Percentiles rank a stretch among this genome's conserved stretches.
Conservation (phyloP, 1,140 invertebrate species). For the Campoletis sonorensis region DNA sequence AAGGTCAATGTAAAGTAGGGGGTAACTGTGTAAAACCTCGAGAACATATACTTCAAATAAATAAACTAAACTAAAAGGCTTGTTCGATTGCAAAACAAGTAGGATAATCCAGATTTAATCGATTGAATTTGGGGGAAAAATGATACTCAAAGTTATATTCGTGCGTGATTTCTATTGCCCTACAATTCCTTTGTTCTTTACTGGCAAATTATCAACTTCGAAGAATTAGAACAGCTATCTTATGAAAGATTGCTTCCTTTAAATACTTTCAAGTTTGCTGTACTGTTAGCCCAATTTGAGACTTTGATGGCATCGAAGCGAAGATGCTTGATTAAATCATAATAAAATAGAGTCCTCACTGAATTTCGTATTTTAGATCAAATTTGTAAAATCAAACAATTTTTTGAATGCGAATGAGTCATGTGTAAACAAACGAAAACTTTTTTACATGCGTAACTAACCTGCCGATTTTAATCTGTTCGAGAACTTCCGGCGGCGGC, state of each 20-base stretch:
- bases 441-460: constrained; percentile 45
- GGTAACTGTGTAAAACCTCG: too few species aligned
- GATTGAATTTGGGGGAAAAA: too few species aligned
- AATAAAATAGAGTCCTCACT: too few species aligned
- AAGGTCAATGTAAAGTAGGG: too few species aligned
- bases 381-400: not conserved
- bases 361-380: too few species aligned
- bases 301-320: not conserved
- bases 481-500: constrained; percentile 59
- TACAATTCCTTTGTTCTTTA: not conserved
- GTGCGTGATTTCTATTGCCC: too few species aligned
- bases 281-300: not conserved
- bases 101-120: too few species aligned
- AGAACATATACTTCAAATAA: too few species aligned
- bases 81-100: too few species aligned
- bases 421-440: constrained; percentile 14
- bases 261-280: not conserved
- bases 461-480: constrained; percentile 65
- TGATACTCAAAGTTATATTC: not conserved
- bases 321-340: too few species aligned
- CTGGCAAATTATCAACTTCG: not conserved
- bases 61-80: too few species aligned
- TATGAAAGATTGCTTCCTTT: not conserved
- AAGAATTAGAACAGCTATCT: not conserved
- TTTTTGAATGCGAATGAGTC: constrained; percentile 32